phyloP scores from a whole-genome alignment of 2,888 invertebrate species.

The Rotaria sp. region DNA sequence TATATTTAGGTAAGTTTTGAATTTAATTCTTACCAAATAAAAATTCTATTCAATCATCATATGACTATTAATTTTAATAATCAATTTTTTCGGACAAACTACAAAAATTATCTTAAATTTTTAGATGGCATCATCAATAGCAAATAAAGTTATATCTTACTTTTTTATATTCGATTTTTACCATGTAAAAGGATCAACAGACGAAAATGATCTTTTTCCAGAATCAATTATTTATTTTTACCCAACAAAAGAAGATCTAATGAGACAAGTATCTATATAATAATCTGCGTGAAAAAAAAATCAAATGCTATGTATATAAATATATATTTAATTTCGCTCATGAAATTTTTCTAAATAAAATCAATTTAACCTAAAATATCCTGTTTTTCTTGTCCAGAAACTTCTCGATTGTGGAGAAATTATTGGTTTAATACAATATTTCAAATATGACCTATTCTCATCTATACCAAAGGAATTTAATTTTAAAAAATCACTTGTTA shows the following conservation, averaged over 20 bases:
- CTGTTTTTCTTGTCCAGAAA: background rate
- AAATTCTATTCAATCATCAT: too few relatives aligned
- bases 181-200: background rate
- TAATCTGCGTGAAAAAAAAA: background rate
- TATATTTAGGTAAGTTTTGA: too few relatives aligned
- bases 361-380: background rate
- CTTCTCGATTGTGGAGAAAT: background rate
- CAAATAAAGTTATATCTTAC: background rate
- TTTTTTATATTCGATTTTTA: constrained; percentile 26
- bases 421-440: constrained; percentile 2
- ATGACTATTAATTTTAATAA: too few relatives aligned
- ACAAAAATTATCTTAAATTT: background rate
- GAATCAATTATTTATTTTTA: constrained; percentile 4
- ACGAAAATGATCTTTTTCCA: background rate
- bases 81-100: too few relatives aligned
- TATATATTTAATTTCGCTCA: background rate
- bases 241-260: background rate
- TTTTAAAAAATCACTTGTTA: background rate
- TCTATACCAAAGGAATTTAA: background rate
- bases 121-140: background rate
- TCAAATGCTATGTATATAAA: too few relatives aligned
- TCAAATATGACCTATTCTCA: background rate
- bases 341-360: background rate
- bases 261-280: background rate
- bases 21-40: too few relatives aligned